Evolutionary conservation across 2,797 vertebrate species (phyloP).

Genomic region (Falco peregrinus): DNA sequence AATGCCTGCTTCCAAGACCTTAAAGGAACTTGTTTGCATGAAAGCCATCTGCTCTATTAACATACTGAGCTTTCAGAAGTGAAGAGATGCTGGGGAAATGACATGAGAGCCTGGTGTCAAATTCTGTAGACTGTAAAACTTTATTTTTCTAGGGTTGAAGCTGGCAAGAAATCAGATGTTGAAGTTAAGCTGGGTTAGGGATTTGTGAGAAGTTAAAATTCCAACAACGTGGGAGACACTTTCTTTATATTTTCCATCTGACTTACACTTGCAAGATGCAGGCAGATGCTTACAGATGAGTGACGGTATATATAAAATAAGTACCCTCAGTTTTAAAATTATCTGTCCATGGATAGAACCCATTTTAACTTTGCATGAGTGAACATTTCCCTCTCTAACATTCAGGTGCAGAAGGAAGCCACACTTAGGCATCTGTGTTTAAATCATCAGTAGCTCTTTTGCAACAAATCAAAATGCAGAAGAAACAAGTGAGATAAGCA

Average conservation of each 20-base stretch:
- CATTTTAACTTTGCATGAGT: background rate
- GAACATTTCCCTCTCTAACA: background rate
- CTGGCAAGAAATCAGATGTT: background rate
- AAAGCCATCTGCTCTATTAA: background rate
- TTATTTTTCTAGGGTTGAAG: background rate
- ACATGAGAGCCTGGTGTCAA: background rate
- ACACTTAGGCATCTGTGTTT: background rate
- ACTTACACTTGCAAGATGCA: slow-evolving; percentile 6
- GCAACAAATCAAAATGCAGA: slow-evolving; percentile 10
- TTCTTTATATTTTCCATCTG: background rate
- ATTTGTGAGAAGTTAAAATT: slow-evolving; percentile 26
- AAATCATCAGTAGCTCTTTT: background rate
- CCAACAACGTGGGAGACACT: background rate
- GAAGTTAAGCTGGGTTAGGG: background rate
- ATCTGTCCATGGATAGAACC: background rate
- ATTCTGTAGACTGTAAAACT: background rate
- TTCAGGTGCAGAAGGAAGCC: slow-evolving; percentile 3
- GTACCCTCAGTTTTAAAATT: slow-evolving; percentile 8
- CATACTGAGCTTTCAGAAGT: background rate
- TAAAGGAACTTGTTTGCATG: background rate
- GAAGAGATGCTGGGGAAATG: background rate
- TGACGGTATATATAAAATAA: background rate
- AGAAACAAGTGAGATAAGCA: background rate
- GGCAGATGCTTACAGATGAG: background rate
- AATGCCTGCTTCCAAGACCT: background rate